phyloP scores from a whole-genome alignment of 2,797 vertebrate species.

The Mormyrus hasselquistii region DNA sequence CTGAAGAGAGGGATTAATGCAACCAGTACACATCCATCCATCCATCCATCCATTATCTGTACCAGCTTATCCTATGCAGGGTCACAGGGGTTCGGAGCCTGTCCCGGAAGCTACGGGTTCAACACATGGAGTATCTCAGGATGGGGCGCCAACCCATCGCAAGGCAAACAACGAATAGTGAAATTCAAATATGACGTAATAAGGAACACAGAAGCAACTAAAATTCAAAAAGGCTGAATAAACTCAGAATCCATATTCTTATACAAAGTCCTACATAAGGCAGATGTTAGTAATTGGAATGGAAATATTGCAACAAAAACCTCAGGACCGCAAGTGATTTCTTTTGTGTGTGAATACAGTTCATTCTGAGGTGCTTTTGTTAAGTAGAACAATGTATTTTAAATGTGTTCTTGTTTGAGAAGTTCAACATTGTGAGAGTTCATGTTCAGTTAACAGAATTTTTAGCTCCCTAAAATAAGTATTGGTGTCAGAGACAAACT shows the following conservation, averaged over 20 bases:
- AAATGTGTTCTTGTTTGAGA: neutral
- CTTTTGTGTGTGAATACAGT: neutral
- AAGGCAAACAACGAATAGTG: neutral
- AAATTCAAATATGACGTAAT: neutral
- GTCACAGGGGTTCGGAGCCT: neutral
- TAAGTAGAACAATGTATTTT: constrained; percentile 7
- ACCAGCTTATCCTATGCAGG: neutral
- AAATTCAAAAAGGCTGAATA: neutral
- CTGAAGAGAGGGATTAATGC: neutral
- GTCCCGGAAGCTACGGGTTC: neutral
- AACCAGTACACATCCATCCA: neutral
- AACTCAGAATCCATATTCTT: neutral
- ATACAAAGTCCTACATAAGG: neutral
- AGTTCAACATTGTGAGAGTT: constrained; percentile 3
- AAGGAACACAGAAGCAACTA: neutral
- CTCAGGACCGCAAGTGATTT: neutral
- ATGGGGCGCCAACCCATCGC: neutral
- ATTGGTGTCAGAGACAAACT: neutral
- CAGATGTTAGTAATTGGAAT: neutral
- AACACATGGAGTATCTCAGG: neutral
- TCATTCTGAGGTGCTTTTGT: constrained; percentile 4
- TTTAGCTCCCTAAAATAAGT: constrained; percentile 4
- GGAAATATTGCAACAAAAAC: constrained; percentile 1
- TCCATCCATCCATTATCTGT: neutral
- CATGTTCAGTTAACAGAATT: neutral